Conservation (phyloP, 2,797 vertebrate genomes). For the Eidolon dupreanum region DNA sequence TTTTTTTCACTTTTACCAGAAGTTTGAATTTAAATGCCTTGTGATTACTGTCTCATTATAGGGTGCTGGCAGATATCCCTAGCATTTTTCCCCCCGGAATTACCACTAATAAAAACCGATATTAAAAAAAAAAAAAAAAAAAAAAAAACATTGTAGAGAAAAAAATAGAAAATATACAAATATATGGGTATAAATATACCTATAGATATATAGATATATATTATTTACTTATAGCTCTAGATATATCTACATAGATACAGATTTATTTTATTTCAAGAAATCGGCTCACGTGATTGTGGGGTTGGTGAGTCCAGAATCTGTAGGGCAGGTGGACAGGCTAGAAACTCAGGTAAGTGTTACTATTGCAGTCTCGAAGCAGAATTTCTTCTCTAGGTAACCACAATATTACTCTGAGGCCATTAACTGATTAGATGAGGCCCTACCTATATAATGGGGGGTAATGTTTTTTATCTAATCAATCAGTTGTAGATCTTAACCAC, state of each 20-base stretch:
- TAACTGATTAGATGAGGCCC: neutral
- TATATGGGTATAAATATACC: neutral
- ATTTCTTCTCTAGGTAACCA: neutral
- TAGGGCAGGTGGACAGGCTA: neutral
- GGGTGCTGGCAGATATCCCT: neutral
- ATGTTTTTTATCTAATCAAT: neutral
- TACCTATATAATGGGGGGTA: neutral
- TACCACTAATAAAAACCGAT: neutral
- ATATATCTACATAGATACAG: neutral
- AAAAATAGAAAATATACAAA: neutral
- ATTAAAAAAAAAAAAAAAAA: neutral
- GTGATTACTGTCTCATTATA: neutral
- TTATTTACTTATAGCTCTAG: neutral
- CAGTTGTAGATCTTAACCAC: neutral
- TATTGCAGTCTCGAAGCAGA: neutral
- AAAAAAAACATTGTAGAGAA: neutral
- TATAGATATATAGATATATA: neutral
- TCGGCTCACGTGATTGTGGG: neutral
- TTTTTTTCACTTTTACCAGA: constrained; percentile 32
- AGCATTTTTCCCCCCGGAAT: neutral
- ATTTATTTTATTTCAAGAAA: neutral
- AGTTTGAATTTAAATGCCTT: constrained; percentile 15
- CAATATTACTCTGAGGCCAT: neutral
- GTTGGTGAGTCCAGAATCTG: neutral
- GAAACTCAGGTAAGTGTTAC: neutral